These are phyloP conservation scores for Sporophila hypoxantha DNA, from an alignment of 2,113 vertebrate genomes.

Conservation along the genomic window DNA sequence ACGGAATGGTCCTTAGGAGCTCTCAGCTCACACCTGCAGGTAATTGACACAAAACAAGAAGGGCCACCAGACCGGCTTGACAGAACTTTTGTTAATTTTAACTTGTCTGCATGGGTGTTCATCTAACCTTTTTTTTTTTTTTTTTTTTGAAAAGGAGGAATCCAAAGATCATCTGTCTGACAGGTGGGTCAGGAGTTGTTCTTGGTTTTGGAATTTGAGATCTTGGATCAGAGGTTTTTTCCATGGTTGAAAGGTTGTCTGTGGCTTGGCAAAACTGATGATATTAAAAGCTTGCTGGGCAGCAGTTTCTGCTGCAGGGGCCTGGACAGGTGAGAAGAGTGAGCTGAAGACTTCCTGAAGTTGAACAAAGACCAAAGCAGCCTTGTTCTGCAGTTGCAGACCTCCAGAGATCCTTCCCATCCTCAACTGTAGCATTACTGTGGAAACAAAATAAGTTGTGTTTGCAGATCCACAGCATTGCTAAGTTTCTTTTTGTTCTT, in stretches of 20 bases:
- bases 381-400: not conserved
- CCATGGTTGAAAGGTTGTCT: not conserved
- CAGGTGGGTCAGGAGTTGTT: conserved; percentile 40
- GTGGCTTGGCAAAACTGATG: not conserved
- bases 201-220: not conserved
- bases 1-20: not conserved
- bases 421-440: not conserved
- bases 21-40: not conserved
- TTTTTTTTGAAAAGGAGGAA: not conserved
- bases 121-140: not conserved
- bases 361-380: not conserved
- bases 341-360: not conserved
- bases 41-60: not conserved
- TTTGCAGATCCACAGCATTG: not conserved
- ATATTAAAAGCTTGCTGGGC: not conserved
- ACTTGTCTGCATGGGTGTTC: not conserved
- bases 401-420: not conserved
- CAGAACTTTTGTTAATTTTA: not conserved
- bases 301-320: not conserved
- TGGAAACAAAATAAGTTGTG: not conserved
- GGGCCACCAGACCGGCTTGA: not conserved
- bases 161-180: not conserved
- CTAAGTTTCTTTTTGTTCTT: not conserved
- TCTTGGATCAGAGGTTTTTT: not conserved
- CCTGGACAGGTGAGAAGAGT: not conserved